These are phyloP conservation scores for Coenonympha arcania DNA, from an alignment of 2,888 invertebrate genomes.

Conservation along the genomic window DNA sequence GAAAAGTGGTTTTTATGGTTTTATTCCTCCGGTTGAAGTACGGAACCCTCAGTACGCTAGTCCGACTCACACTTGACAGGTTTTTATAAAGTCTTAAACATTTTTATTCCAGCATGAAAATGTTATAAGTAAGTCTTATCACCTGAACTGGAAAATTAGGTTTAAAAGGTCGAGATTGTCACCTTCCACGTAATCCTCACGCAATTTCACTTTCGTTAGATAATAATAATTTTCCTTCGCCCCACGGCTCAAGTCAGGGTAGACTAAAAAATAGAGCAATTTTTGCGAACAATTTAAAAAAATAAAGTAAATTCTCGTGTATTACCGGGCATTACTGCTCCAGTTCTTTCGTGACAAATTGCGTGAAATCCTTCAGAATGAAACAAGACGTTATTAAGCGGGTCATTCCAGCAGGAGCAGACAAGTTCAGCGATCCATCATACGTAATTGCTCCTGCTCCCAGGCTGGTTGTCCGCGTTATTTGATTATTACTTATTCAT, in stretches of 20 bases:
- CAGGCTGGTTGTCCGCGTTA: conserved; percentile 11
- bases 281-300: neutral
- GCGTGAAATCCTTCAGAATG: conserved; percentile 46
- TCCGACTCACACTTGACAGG: no score
- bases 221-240: neutral
- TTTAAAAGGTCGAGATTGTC: neutral
- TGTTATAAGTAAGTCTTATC: neutral
- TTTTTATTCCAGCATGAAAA: no score
- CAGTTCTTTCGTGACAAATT: conserved; percentile 44
- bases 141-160: conserved; percentile 13
- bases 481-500: conserved; percentile 19
- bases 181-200: neutral
- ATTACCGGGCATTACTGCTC: neutral
- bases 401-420: conserved; percentile 20
- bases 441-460: conserved; percentile 20
- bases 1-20: no score
- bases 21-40: no score
- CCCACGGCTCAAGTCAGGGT: neutral
- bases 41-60: no score
- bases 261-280: neutral
- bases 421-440: conserved; percentile 24
- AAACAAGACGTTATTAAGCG: conserved; percentile 43
- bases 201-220: neutral
- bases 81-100: no score
- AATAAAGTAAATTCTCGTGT: conserved; percentile 2